Evolutionary conservation across 2,113 vertebrate species (phyloP).

Genomic region (Oceanodroma tethys): DNA sequence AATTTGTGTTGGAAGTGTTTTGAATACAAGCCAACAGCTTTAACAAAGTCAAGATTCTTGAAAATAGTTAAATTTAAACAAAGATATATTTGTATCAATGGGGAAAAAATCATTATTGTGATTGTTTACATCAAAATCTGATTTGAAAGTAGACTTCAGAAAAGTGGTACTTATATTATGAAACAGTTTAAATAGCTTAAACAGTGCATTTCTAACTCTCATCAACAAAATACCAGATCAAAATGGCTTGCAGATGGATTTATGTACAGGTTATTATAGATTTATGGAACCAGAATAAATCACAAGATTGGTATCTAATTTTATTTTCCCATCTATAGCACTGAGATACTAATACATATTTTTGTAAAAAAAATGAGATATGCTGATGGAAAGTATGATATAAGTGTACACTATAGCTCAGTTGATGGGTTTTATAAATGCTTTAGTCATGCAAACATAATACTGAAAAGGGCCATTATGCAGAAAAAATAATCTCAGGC

Average conservation of each 20-base stretch:
- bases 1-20: not conserved
- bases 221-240: not conserved
- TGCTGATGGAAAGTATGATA: not conserved
- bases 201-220: not conserved
- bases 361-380: not conserved
- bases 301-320: not conserved
- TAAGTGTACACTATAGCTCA: not conserved
- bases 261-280: not conserved
- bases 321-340: not conserved
- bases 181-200: not conserved
- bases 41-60: not conserved
- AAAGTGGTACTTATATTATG: not conserved
- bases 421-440: not conserved
- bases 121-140: not conserved
- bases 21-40: not conserved
- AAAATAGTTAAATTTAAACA: not conserved
- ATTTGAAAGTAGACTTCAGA: not conserved
- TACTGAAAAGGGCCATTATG: not conserved
- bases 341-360: not conserved
- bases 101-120: not conserved
- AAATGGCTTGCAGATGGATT: not conserved
- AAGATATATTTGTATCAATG: not conserved
- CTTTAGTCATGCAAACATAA: not conserved
- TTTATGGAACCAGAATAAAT: not conserved
- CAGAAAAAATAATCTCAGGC: not conserved